Evolutionary conservation across 2,888 invertebrate genomes (phyloP), one percentile per base, ranked within the genome.

Genomic region (Temnothorax unifasciatus): DNA sequence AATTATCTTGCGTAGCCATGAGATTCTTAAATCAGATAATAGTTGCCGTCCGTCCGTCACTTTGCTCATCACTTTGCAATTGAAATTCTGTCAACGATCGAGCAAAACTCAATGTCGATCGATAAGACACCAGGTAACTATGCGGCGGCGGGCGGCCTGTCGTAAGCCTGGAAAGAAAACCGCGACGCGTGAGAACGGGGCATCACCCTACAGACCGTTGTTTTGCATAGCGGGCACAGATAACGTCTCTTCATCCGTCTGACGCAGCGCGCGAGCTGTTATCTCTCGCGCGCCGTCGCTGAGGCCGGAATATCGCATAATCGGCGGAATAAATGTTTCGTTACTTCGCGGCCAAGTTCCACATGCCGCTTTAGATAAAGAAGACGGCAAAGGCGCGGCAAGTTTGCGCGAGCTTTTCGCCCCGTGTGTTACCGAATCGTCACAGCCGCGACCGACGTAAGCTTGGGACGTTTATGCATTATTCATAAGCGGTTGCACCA

Each of bases 321-420:
- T 69, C 79, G 47, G 34, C 21, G 69, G 69, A 59, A 81, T 81
- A 59, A 69, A 81, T 38, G 79, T 81, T 71, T 79, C 79, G 50
- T 52, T 79, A 59, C 57, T 79, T 69, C 13, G 69, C 57, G 54
- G 64, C 54, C n/a, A 77, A 47, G 34, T 79, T 34, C 77, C 29
- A 59, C 34, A 29, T 44, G 44, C 57, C 77, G 29, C 21, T 47
- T 76, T 15, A 59, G 59, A 38, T 64, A 61, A 29, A 29, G 29
- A 29, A 79, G 69, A 79, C 47, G 47, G 13, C 38, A 29, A 59
- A 66, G 77, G 54, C 29, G 47, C 47, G 15, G 29, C 29, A 54
- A 68, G 57, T 68, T 66, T 29, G 52, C 34, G 57, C 47, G 69
- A 68, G 69, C 47, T 69, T 79, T 47, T 41, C 69, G 34, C 18